These are phyloP conservation scores for Phataginus tetradactyla DNA, from an alignment of 2,797 vertebrate genomes.

Conservation along the genomic window DNA sequence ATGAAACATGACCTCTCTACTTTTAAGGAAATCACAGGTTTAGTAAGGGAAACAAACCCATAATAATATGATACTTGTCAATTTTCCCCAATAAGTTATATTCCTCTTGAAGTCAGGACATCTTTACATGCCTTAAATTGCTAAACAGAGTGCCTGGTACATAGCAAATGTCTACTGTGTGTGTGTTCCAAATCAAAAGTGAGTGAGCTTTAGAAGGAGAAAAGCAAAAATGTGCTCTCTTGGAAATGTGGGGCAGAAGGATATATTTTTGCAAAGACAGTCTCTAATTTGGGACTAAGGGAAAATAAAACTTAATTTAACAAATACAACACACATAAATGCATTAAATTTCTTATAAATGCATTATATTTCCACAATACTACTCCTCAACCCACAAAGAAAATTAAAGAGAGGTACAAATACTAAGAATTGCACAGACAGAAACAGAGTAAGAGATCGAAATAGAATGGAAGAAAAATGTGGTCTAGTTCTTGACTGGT, in stretches of 20 bases:
- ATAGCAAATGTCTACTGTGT: background rate
- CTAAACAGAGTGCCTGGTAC: background rate
- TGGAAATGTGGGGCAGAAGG: background rate
- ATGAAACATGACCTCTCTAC: background rate
- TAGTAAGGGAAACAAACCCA: conserved; percentile 38
- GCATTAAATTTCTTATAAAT: background rate
- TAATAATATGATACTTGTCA: conserved; percentile 33
- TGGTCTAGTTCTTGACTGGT: background rate
- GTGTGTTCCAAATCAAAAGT: conserved; percentile 19
- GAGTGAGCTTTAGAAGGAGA: background rate
- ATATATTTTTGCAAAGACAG: conserved; percentile 21
- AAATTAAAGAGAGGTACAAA: conserved; percentile 35
- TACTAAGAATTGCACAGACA: background rate
- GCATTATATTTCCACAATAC: conserved; percentile 34
- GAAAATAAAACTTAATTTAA: conserved; percentile 23
- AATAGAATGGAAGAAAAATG: background rate
- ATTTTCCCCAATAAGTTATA: background rate
- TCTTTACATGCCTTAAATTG: conserved; percentile 13
- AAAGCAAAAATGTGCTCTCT: conserved; percentile 48
- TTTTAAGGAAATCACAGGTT: background rate
- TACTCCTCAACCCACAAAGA: conserved; percentile 7
- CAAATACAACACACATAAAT: background rate
- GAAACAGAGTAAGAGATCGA: conserved; percentile 6
- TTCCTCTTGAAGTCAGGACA: conserved; percentile 23
- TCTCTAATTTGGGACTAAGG: background rate